A percentile compares a stretch with the other conserved stretches of the same genome.
These are phyloP conservation scores for Epiblema foenella DNA, from an alignment of 2,888 invertebrate species.

Conservation along the genomic window DNA sequence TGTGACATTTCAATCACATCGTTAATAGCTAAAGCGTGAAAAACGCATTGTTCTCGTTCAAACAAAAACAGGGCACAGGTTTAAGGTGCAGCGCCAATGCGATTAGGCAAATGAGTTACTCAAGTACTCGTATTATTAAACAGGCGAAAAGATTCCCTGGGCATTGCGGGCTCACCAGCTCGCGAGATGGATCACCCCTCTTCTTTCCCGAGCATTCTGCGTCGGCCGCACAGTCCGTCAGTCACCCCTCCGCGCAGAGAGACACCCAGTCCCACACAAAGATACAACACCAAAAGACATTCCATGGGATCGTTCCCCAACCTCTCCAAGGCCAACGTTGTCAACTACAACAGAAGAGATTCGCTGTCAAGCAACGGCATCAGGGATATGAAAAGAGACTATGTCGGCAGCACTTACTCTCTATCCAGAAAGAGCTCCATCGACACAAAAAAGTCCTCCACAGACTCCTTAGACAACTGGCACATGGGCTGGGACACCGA, in stretches of 20 bases:
- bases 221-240: slow-evolving; percentile 82
- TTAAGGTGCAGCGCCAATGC: slow-evolving; percentile 26
- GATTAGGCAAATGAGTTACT: slow-evolving; percentile 45
- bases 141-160: slow-evolving; percentile 86
- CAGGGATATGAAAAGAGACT: slow-evolving; percentile 82
- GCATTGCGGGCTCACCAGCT: slow-evolving; percentile 83
- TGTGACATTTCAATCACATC: slow-evolving; percentile 17
- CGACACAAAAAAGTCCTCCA: slow-evolving; percentile 84
- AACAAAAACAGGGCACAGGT: slow-evolving; percentile 31
- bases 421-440: slow-evolving; percentile 81
- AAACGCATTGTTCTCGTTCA: slow-evolving; percentile 8
- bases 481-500: slow-evolving; percentile 89
- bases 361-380: slow-evolving; percentile 70
- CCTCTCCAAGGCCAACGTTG: slow-evolving; percentile 68
- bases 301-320: slow-evolving; percentile 80
- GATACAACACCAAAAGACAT: slow-evolving; percentile 69
- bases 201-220: slow-evolving; percentile 87
- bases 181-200: slow-evolving; percentile 89
- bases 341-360: slow-evolving; percentile 78
- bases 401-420: slow-evolving; percentile 77
- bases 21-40: not conserved
- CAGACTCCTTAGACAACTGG: slow-evolving; percentile 89
- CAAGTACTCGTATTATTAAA: slow-evolving; percentile 54
- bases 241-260: slow-evolving; percentile 80
- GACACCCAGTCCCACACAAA: slow-evolving; percentile 77